These are phyloP conservation scores for Tubulanus polymorphus DNA, from an alignment of 2,888 invertebrate species.

Conservation along the genomic window DNA sequence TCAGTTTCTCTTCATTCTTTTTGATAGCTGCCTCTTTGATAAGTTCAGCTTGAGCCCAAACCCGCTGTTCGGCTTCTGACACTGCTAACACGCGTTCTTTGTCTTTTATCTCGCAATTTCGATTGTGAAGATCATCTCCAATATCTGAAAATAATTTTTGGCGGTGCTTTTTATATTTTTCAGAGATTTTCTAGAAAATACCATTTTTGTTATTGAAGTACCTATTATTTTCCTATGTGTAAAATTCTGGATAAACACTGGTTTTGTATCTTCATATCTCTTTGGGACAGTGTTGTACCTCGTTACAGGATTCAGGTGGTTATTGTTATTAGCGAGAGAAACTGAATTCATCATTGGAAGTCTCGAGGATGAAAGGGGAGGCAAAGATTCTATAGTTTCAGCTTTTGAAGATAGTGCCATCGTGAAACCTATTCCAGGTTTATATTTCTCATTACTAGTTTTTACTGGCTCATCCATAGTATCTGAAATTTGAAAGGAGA, in stretches of 20 bases:
- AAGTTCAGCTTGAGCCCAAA: conserved; percentile 10
- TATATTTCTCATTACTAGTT: neutral
- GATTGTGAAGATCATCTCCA: conserved; percentile 30
- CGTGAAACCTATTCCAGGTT: neutral
- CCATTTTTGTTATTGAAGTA: conserved; percentile 9
- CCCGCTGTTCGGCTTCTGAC: conserved; percentile 24
- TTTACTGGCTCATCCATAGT: no score
- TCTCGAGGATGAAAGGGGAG: neutral
- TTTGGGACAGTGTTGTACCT: conserved; percentile 27
- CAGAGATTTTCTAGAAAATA: neutral
- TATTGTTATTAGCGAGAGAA: neutral
- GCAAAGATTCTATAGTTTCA: neutral
- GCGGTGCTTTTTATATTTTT: neutral
- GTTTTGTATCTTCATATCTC: conserved; percentile 42
- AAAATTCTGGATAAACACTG: conserved; percentile 36
- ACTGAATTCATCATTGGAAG: neutral
- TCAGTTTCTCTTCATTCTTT: conserved; percentile 26
- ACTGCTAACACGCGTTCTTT: conserved; percentile 29
- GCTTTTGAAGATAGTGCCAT: neutral
- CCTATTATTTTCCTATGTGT: conserved; percentile 41
- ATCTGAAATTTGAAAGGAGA: no score
- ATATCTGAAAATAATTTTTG: conserved; percentile 31
- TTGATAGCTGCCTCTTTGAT: conserved; percentile 22
- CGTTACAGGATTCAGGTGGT: neutral
- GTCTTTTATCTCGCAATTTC: conserved; percentile 28